phyloP scores from a whole-genome alignment of 2,888 invertebrate genomes.

The Trissolcus brochymenae region DNA sequence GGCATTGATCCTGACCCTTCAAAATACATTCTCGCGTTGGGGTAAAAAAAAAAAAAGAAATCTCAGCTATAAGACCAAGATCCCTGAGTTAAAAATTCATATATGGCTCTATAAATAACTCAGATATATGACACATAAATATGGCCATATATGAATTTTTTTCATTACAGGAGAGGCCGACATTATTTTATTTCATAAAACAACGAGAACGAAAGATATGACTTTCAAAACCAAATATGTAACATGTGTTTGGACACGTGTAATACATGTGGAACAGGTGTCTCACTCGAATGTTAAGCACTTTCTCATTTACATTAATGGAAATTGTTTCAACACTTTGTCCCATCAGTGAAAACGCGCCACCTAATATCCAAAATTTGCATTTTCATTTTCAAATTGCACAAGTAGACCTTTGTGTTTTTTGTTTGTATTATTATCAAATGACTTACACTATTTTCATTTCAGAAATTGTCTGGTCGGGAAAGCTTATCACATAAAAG shows the following conservation, averaged over 20 bases:
- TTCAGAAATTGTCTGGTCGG: conserved; percentile 90
- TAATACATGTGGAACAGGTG: too few species aligned
- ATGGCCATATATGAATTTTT: neutral
- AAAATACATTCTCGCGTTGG: conserved; percentile 37
- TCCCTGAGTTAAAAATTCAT: neutral
- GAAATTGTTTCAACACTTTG: too few species aligned
- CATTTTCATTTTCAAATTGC: neutral
- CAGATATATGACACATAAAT: neutral
- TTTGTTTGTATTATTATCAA: neutral
- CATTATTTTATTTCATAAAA: neutral
- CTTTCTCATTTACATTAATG: too few species aligned
- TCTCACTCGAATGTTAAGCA: too few species aligned
- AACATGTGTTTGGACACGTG: neutral
- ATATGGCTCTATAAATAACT: neutral
- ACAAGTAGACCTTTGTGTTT: neutral
- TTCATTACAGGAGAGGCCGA: neutral
- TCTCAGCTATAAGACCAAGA: neutral
- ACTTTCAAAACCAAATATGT: neutral
- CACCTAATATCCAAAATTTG: too few species aligned
- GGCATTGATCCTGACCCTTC: conserved; percentile 58
- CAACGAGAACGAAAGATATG: neutral
- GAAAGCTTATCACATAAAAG: conserved; percentile 87
- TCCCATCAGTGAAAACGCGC: too few species aligned
- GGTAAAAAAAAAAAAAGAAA: conserved; percentile 49
- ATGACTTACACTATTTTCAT: conserved; percentile 32